Evolutionary conservation across 2,888 invertebrate genomes (phyloP).

Genomic region (Drosophila longiperda): DNA sequence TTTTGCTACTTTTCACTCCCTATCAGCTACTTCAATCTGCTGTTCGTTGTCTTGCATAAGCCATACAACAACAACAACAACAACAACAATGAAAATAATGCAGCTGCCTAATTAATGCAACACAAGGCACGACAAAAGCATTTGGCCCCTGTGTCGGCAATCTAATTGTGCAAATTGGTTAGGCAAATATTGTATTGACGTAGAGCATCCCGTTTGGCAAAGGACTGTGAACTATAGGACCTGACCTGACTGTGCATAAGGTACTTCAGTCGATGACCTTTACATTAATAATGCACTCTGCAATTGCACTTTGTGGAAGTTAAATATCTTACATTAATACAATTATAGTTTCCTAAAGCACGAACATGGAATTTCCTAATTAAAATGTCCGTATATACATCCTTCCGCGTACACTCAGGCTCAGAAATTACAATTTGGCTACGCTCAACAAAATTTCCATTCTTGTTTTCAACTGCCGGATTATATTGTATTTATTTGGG

Average conservation of each 20-base stretch:
- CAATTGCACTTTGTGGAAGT: constrained; percentile 8
- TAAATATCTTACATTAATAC: constrained; percentile 10
- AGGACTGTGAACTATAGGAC: not conserved
- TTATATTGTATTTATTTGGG: constrained; percentile 58
- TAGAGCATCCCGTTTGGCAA: not conserved
- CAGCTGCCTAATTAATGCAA: constrained; percentile 59
- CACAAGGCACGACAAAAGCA: constrained; percentile 34
- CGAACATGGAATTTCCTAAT: constrained; percentile 51
- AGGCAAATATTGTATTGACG: constrained; percentile 45
- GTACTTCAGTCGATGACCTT: constrained; percentile 53
- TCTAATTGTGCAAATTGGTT: constrained; percentile 54
- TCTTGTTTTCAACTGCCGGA: constrained; percentile 1
- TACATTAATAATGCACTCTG: constrained; percentile 26
- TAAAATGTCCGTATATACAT: constrained; percentile 66
- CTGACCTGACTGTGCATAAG: constrained; percentile 7
- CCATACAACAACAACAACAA: constrained; percentile 1
- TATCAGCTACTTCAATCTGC: constrained; percentile 6
- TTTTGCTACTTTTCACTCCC: constrained; percentile 9
- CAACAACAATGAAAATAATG: not conserved
- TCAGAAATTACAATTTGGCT: constrained; percentile 60
- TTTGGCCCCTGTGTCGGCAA: constrained; percentile 11
- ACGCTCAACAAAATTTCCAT: constrained; percentile 22
- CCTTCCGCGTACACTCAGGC: constrained; percentile 1
- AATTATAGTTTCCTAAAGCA: not conserved
- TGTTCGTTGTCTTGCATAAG: constrained; percentile 59